A percentile compares a stretch with the other conserved stretches of the same genome.
phyloP scores from a whole-genome alignment of 2,888 invertebrate genomes.

The Rotaria sp. region DNA sequence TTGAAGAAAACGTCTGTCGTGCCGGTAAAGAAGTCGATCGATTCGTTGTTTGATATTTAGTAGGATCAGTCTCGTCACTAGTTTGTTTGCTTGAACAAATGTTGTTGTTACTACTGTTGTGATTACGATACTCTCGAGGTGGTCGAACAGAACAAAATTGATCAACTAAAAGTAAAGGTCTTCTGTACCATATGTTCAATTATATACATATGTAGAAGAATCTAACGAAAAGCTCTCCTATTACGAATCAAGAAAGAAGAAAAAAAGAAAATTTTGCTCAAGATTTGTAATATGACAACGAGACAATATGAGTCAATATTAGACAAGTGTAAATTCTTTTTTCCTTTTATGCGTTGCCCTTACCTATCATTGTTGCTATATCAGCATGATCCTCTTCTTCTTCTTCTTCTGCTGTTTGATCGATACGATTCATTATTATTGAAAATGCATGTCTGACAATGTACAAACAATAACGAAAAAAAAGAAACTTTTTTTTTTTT shows the following conservation, averaged over 20 bases:
- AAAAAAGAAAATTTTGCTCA: too few species aligned
- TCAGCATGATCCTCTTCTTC: not conserved
- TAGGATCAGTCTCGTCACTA: not conserved
- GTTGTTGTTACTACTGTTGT: not conserved
- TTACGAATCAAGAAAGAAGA: too few species aligned
- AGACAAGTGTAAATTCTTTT: not conserved
- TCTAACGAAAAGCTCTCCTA: too few species aligned
- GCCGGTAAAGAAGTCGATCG: not conserved
- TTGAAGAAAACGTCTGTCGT: not conserved
- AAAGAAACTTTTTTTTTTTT: not conserved
- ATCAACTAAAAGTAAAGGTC: conserved; percentile 2
- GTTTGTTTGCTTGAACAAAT: not conserved
- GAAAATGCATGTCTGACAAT: not conserved
- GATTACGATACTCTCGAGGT: not conserved
- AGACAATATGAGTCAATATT: not conserved
- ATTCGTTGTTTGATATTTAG: not conserved
- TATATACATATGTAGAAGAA: not conserved
- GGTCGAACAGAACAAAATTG: not conserved
- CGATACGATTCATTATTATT: not conserved
- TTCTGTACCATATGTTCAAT: not conserved
- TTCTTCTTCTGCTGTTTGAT: not conserved
- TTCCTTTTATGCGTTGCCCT: not conserved
- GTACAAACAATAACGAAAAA: not conserved
- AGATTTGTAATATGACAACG: not conserved
- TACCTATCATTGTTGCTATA: not conserved